phyloP scores from a whole-genome alignment of 2,113 vertebrate genomes.

The Rhineura floridana region DNA sequence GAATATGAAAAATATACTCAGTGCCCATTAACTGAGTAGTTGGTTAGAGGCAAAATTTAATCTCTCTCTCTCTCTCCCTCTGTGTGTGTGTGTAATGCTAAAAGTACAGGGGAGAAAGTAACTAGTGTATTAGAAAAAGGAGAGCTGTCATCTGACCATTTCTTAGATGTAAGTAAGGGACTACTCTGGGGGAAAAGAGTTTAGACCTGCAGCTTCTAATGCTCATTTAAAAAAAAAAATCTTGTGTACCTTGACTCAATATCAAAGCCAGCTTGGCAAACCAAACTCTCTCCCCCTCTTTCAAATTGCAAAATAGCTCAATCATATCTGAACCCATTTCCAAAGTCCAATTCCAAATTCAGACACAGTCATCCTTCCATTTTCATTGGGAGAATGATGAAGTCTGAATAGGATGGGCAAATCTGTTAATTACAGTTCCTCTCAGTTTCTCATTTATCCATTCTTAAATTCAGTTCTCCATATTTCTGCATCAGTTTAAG shows the following conservation, averaged over 20 bases:
- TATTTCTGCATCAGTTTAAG: too few relatives aligned
- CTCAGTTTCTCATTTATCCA: too few relatives aligned
- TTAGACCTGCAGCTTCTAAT: not conserved
- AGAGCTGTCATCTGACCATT: not conserved
- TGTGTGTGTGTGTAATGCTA: not conserved
- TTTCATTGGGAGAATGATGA: too few relatives aligned
- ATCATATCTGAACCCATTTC: not conserved
- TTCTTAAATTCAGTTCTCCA: too few relatives aligned
- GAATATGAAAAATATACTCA: conserved; percentile 39
- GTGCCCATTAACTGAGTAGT: too few relatives aligned
- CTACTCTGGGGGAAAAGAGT: not conserved
- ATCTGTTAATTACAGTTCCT: too few relatives aligned
- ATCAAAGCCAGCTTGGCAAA: not conserved
- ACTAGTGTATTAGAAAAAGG: not conserved
- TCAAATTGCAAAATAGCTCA: not conserved
- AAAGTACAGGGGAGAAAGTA: not conserved
- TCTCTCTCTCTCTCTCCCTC: too few relatives aligned
- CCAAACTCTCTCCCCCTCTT: not conserved
- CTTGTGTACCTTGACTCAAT: too few relatives aligned
- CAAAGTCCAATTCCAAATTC: not conserved
- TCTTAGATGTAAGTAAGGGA: not conserved
- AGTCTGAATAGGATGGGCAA: too few relatives aligned
- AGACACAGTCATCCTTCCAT: not conserved
- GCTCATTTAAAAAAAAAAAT: not conserved
- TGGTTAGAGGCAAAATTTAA: conserved; percentile 61